Conservation (phyloP, 2,888 invertebrate species). For the Heliconius aoede region DNA sequence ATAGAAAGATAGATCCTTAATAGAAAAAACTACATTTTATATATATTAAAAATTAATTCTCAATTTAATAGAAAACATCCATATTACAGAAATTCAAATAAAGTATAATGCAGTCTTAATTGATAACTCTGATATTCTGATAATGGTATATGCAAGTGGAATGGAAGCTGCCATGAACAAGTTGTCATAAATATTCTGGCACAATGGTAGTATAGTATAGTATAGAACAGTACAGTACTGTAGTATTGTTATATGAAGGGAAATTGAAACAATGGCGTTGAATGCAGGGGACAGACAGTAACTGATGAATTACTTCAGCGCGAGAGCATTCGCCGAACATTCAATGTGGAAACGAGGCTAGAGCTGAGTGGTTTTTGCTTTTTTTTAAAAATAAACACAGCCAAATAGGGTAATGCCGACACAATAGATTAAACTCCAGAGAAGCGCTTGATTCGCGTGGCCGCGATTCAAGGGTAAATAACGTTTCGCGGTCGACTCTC, state of each 20-base stretch:
- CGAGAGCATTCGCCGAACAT: conserved; percentile 41
- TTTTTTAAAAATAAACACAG: conserved; percentile 38
- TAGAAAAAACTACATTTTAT: too few relatives aligned
- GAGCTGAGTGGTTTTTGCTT: conserved; percentile 29
- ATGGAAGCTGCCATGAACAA: conserved; percentile 40
- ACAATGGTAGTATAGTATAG: conserved; percentile 38
- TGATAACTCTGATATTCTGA: conserved; percentile 24
- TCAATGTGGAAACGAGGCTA: conserved; percentile 43
- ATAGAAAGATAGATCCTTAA: too few relatives aligned
- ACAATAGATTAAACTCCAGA: conserved; percentile 36
- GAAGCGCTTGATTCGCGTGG: conserved; percentile 21
- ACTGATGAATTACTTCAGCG: conserved; percentile 51
- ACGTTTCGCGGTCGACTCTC: neutral
- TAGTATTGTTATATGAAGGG: conserved; percentile 44
- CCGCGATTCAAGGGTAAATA: conserved; percentile 23
- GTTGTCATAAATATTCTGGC: conserved; percentile 41
- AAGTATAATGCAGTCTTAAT: conserved; percentile 8
- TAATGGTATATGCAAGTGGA: conserved; percentile 48
- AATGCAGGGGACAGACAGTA: conserved; percentile 47
- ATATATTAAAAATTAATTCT: too few relatives aligned
- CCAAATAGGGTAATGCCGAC: conserved; percentile 37
- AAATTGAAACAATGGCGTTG: conserved; percentile 46
- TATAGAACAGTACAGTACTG: conserved; percentile 31
- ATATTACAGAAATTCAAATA: conserved; percentile 35
- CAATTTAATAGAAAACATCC: neutral